Evolutionary conservation across 2,888 invertebrate species (phyloP).

Genomic region (Brachyptera risi): DNA sequence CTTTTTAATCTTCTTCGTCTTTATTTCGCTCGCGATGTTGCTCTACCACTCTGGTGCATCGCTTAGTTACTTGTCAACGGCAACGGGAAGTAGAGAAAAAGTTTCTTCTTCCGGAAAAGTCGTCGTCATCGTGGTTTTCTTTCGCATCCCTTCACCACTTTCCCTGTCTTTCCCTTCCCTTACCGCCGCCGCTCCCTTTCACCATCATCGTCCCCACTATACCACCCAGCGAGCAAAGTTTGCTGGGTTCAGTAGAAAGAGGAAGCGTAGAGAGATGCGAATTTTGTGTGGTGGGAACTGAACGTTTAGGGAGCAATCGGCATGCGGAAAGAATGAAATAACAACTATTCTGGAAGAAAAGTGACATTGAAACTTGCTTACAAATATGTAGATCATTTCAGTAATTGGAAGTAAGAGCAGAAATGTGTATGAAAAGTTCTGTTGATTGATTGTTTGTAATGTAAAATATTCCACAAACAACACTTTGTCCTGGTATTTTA

Average conservation of each 20-base stretch:
- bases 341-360: not conserved
- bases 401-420: not conserved
- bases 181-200: not conserved
- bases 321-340: constrained; percentile 4
- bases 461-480: constrained; percentile 3
- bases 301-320: constrained; percentile 11
- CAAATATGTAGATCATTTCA: not conserved
- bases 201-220: too few species aligned
- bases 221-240: too few species aligned
- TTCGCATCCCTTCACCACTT: constrained; percentile 17
- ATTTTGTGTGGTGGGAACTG: constrained; percentile 25
- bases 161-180: constrained; percentile 3
- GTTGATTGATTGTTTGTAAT: too few species aligned
- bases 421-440: too few species aligned
- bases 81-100: constrained; percentile 27
- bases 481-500: too few species aligned
- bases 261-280: constrained; percentile 3
- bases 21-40: constrained; percentile 18
- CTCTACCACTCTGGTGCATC: constrained; percentile 23
- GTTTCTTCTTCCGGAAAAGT: constrained; percentile 30
- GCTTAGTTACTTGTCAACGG: constrained; percentile 29
- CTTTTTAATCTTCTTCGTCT: constrained; percentile 21
- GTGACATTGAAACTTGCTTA: not conserved
- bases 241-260: not conserved
- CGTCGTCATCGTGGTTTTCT: constrained; percentile 25